Base-by-base conservation (phyloP, 2,113 vertebrate species). In the Damaliscus lunatus region DNA sequence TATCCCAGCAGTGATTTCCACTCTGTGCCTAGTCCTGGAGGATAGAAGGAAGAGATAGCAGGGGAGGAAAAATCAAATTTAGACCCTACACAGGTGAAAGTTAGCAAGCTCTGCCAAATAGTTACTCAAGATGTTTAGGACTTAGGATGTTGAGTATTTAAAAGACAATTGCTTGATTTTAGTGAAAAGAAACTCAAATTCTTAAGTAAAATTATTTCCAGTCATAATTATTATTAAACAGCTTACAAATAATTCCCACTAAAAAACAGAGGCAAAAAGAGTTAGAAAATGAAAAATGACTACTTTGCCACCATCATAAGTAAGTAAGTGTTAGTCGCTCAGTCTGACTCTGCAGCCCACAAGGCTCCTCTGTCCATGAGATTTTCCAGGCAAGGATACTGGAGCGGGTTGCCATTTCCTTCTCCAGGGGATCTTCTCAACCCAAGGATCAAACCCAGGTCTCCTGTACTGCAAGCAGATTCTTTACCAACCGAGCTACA, bases 131-230 rank as follows among this genome's bases (percentile, higher is more conserved):
- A 81, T 57, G n/a, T n/a, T 59, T 6, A 86, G 21, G 82, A 46
- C 36, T 62, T 50, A 52, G 74, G 43, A 67, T 91, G 27, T 57
- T 64, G 50, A 91, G 57, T 53, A 74, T 87, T 71, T 46, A 52
- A 88, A 95, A 64, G 64, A 77, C 91, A 94, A 88, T 92, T 88
- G 48, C 81, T 91, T 88, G 53, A 43, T 60, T 91, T 78, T 95
- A 89, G 82, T 82, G 82, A 77, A 95, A 94, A 88, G n/a, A n/a
- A 7, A 40, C 11, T 67, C 53, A 91, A 40, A 77, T 86, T 88
- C 59, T 81, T 85, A 48, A 83, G 86, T 83, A 62, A 87, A 95
- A 50, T 78, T n/a, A 62, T 82, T 95, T 88, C 17, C 23, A 95
- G 27, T 55, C 29, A n/a, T 57, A 48, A 53, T 81, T 36, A 74